Evolutionary conservation across 2,113 vertebrate species (phyloP), one percentile per base, ranked within the genome.

Genomic region (Ariopsis seemanni): DNA sequence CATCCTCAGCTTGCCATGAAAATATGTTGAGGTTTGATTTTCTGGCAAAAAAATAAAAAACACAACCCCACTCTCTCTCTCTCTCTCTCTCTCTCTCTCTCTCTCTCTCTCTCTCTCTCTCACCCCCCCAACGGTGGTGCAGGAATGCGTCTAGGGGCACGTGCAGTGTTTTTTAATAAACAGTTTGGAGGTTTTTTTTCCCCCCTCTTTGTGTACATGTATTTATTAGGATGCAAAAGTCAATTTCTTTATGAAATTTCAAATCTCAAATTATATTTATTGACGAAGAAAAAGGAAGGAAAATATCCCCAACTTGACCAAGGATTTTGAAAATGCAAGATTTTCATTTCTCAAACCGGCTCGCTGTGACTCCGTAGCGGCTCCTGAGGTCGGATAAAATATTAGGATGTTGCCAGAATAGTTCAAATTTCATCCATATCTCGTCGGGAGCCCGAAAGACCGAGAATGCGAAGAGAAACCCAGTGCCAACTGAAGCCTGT

Each of bases 311-410:
- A 65, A 27, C 30, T 50, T 69, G 48, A 55, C 75, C 85, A 30
- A 57, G 71, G 79, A 42, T 42, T 42, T 42, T 42, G 34, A 42
- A 65, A 63, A 67, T n/a, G 57, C 84, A n/a, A 85, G 84, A 57
- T 17, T 79, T 60, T 86, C 69, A 82, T 86, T 83, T 67, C 48
- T 78, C 53, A 60, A 52, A 42, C 34, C 2, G 62, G 80, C 93
- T 93, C 89, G 90, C 91, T 86, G 90, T 90, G 91, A 91, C 91
- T 89, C 90, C 90, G 91, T 88, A 92, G 91, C 90, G 92, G 91
- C 93, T 94, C 94, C 91, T 62, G 90, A 93, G 94, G 93, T 94
- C 94, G 94, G 94, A 91, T 92, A 93, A 94, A 94, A 94, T 92
- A 93, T 93, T 95, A 93, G 93, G 92, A 92, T 90, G 91, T 93